These are phyloP conservation scores for Onychostruthus taczanowskii DNA, from an alignment of 2,113 vertebrate genomes.

Conservation along the genomic window DNA sequence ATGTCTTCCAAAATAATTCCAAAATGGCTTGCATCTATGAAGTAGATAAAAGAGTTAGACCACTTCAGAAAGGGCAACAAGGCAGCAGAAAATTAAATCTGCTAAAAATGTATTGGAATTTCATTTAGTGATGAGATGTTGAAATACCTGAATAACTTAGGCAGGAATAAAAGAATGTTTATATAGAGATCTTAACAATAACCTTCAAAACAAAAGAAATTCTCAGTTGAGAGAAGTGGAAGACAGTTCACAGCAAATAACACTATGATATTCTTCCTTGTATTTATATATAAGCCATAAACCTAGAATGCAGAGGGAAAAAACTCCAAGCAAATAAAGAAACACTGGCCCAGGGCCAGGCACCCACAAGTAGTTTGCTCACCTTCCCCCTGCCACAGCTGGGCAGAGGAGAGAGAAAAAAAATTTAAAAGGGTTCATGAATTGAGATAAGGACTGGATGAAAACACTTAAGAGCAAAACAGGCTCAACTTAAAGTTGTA, in stretches of 20 bases:
- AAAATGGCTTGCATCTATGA: background rate
- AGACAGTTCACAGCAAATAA: background rate
- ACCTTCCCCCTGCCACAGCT: background rate
- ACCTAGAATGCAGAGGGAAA: background rate
- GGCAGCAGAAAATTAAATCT: slow-evolving; percentile 24
- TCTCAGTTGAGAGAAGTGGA: background rate
- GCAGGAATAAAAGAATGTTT: background rate
- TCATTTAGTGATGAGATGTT: background rate
- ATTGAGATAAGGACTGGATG: background rate
- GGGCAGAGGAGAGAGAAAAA: background rate
- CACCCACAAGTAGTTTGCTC: rapidly evolving
- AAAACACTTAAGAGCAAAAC: background rate
- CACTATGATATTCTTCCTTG: background rate
- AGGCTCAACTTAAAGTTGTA: background rate
- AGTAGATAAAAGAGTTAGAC: slow-evolving; percentile 22
- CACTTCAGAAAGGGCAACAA: background rate
- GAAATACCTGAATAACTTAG: background rate
- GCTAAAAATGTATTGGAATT: background rate
- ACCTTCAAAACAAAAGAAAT: background rate
- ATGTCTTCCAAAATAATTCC: slow-evolving; percentile 1
- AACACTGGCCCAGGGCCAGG: background rate
- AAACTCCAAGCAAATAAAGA: background rate
- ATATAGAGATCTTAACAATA: background rate
- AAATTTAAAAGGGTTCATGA: background rate
- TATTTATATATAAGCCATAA: background rate